Conservation (phyloP, 2,888 invertebrate genomes). For the Perdita meconis region DNA sequence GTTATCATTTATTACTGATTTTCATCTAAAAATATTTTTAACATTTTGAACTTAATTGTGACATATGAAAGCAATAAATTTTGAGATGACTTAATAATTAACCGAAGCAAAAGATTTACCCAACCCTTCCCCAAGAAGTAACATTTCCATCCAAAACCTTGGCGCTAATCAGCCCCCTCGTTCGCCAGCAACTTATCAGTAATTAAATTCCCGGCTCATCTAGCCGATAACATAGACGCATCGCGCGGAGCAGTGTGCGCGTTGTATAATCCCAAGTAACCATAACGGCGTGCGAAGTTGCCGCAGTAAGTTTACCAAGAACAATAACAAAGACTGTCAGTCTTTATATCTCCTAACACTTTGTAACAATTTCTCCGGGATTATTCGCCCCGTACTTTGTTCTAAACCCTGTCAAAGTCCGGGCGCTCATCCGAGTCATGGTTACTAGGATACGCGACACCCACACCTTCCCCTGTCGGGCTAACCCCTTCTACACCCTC, state of each 20-base stretch:
- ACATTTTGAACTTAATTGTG: no score
- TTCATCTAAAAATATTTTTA: no score
- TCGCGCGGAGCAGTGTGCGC: neutral
- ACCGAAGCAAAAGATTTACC: no score
- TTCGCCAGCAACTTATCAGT: neutral
- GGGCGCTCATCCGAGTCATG: constrained; percentile 65
- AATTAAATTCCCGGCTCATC: constrained; percentile 3
- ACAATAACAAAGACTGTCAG: neutral
- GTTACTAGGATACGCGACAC: constrained; percentile 77
- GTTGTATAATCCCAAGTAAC: constrained; percentile 19
- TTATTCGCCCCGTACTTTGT: constrained; percentile 35
- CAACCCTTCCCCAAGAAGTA: neutral
- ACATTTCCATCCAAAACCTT: neutral
- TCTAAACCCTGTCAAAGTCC: constrained; percentile 67
- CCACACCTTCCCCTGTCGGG: constrained; percentile 18
- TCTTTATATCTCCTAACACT: constrained; percentile 10
- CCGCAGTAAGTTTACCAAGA: constrained; percentile 2
- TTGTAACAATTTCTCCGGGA: constrained; percentile 43
- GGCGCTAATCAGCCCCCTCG: constrained; percentile 3
- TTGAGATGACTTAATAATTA: no score
- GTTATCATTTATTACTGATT: no score
- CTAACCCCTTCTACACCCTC: no score
- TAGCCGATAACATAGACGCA: neutral
- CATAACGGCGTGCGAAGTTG: neutral
- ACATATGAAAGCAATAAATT: no score